Conservation (phyloP, 2,888 invertebrate species). For the Dicyrtomina minuta region DNA sequence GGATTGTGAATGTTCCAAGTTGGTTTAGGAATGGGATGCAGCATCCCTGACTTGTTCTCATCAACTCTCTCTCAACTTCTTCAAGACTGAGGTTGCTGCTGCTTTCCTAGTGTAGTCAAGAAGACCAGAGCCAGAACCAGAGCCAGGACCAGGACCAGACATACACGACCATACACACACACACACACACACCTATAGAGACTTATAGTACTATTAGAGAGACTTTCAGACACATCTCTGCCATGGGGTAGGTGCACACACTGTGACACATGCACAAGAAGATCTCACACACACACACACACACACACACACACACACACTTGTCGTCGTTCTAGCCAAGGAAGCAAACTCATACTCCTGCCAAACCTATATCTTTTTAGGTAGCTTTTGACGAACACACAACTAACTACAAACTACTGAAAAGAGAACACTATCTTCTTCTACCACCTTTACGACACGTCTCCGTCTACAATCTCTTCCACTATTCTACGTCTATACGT, state of each 20-base stretch:
- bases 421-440: constrained; percentile 1
- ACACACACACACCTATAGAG: not conserved
- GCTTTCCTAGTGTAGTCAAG: not conserved
- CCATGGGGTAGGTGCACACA: not conserved
- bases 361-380: not conserved
- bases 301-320: constrained; percentile 24
- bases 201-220: too few relatives aligned
- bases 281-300: constrained; percentile 22
- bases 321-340: constrained; percentile 23
- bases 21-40: constrained; percentile 32
- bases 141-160: too few relatives aligned
- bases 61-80: constrained; percentile 25
- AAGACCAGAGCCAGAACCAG: too few relatives aligned
- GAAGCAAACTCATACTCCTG: not conserved
- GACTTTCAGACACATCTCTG: too few relatives aligned
- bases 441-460: constrained; percentile 17
- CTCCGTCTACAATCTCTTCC: not conserved
- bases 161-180: not conserved
- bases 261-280: constrained; percentile 1
- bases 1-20: constrained; percentile 35
- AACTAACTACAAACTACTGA: too few relatives aligned
- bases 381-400: not conserved
- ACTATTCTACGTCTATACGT: not conserved
- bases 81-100: constrained; percentile 3
- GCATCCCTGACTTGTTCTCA: constrained; percentile 31